A percentile compares a stretch with the other conserved stretches of the same genome.
phyloP scores from a whole-genome alignment of 2,888 invertebrate genomes.

The Ctena decussata region DNA sequence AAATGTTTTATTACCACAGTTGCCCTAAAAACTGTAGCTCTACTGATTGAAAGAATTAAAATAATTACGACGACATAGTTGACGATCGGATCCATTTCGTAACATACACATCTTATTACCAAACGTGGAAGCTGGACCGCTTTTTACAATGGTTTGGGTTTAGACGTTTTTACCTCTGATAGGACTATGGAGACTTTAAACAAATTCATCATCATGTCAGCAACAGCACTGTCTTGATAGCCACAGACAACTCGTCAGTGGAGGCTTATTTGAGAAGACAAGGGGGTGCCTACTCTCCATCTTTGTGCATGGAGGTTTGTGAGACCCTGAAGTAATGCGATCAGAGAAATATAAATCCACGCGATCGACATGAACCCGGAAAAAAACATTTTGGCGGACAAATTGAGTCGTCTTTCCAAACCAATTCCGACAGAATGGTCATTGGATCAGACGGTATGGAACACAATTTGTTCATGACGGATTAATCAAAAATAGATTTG shows the following conservation, averaged over 20 bases:
- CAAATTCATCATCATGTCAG: neutral
- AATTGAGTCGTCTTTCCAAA: neutral
- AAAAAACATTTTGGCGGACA: neutral
- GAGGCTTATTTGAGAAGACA: constrained; percentile 17
- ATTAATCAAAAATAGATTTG: neutral
- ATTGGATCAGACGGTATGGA: neutral
- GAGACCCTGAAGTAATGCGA: neutral
- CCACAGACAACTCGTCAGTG: constrained; percentile 21
- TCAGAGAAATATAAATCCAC: neutral
- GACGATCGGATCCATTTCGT: too few relatives aligned
- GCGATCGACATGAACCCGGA: neutral
- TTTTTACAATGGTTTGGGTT: too few relatives aligned
- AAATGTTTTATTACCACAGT: too few relatives aligned
- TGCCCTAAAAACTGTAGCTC: too few relatives aligned
- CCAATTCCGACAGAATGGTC: neutral
- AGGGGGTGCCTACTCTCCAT: constrained; percentile 6
- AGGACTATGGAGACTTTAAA: too few relatives aligned
- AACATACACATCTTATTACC: too few relatives aligned
- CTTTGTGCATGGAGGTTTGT: neutral
- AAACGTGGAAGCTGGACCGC: too few relatives aligned
- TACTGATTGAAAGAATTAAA: too few relatives aligned
- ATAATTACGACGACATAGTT: too few relatives aligned
- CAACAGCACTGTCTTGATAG: neutral
- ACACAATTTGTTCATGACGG: neutral
- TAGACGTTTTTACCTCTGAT: too few relatives aligned